phyloP scores from a whole-genome alignment of 2,797 vertebrate species.

The Sternotherus odoratus region DNA sequence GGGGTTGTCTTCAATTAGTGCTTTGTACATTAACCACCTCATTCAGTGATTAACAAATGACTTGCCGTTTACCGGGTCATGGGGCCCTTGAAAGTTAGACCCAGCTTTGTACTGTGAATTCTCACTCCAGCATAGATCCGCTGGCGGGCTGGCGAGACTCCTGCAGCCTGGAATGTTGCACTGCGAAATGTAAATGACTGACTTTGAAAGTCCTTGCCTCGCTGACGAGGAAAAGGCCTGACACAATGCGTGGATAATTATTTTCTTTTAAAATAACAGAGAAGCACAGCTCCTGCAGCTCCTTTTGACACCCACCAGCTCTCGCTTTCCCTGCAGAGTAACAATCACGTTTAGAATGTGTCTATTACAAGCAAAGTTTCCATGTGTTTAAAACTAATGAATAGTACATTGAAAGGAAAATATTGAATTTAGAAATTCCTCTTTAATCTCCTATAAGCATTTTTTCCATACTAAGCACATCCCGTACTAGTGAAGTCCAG shows the following conservation, averaged over 20 bases:
- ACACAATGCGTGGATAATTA: accelerated
- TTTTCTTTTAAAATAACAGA: background rate
- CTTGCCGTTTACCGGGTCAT: background rate
- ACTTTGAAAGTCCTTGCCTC: background rate
- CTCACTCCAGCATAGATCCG: background rate
- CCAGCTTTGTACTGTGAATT: background rate
- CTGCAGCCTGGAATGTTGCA: background rate
- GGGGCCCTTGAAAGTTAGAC: background rate
- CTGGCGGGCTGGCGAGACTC: background rate
- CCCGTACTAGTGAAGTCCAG: background rate
- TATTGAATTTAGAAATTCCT: slow-evolving; percentile 42
- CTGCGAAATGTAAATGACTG: background rate
- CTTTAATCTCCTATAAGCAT: background rate
- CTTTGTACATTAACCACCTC: background rate
- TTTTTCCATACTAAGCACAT: accelerated
- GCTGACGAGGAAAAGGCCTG: background rate
- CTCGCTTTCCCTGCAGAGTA: background rate
- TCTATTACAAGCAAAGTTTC: accelerated
- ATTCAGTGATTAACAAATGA: background rate
- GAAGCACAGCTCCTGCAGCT: background rate
- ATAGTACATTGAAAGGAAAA: slow-evolving; percentile 46
- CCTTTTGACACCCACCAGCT: background rate
- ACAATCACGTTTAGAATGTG: background rate
- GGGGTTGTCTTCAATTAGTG: background rate
- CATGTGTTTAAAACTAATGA: slow-evolving; percentile 22